A percentile compares a stretch with the other conserved stretches of the same genome.
These are phyloP conservation scores for Atherinosoma microstoma DNA, from an alignment of 2,797 vertebrate species.

Conservation along the genomic window DNA sequence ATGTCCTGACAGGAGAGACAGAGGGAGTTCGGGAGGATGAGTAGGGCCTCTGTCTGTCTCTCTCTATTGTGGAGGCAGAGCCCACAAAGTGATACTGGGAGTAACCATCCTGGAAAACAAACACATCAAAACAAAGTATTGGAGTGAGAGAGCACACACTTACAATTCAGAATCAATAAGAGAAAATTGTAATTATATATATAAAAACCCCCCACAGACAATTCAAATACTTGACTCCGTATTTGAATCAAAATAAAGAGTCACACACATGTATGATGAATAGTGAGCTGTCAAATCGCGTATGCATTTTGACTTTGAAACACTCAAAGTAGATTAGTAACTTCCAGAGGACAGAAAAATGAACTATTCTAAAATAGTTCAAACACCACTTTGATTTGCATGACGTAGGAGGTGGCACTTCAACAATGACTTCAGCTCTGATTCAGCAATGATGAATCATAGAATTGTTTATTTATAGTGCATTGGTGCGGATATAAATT, in stretches of 20 bases:
- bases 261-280: not conserved
- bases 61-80: conserved; percentile 97
- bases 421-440: conserved; percentile 5
- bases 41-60: conserved; percentile 97
- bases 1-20: conserved; percentile 96
- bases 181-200: not conserved
- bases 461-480: conserved; percentile 4
- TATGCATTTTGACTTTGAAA: not conserved
- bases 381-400: not conserved
- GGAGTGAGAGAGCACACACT: conserved; percentile 5
- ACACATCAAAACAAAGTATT: not conserved
- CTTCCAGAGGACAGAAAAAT: not conserved
- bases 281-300: not conserved
- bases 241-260: no score
- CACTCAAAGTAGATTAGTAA: not conserved
- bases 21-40: conserved; percentile 97
- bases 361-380: not conserved
- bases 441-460: conserved; percentile 18
- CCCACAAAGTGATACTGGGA: conserved; percentile 99
- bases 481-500: conserved; percentile 8
- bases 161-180: not conserved
- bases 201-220: not conserved
- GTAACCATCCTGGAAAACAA: conserved; percentile 92
- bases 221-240: no score
- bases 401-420: conserved; percentile 4